Percentiles rank a stretch among this genome's conserved stretches.
Evolutionary conservation across 2,888 invertebrate genomes (phyloP).

Genomic region (Willowsia nigromaculata): DNA sequence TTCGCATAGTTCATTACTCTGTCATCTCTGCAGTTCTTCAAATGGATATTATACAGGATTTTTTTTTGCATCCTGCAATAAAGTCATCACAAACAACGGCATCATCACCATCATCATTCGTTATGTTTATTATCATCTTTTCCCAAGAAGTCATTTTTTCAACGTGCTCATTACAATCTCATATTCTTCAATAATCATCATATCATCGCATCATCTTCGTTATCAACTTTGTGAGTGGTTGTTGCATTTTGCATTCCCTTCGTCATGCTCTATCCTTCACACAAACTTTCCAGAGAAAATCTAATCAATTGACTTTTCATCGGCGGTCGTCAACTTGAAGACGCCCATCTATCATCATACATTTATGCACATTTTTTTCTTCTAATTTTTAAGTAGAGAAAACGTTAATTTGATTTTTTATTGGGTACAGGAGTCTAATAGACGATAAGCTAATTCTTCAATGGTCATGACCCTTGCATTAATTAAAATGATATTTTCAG

Average conservation of each 20-base stretch:
- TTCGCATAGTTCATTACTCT: constrained; percentile 59
- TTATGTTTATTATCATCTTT: not conserved
- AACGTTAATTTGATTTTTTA: not conserved
- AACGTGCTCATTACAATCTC: not conserved
- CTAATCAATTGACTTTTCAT: constrained; percentile 6
- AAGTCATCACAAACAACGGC: constrained; percentile 21
- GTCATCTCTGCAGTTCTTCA: constrained; percentile 21
- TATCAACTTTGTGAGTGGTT: not conserved
- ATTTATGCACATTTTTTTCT: not conserved
- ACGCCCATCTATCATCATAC: not conserved
- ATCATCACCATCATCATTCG: not conserved
- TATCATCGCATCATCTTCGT: not conserved
- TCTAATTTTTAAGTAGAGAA: not conserved
- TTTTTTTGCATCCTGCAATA: not conserved
- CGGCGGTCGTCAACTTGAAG: not conserved
- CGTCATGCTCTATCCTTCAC: not conserved
- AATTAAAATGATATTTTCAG: too few relatives aligned
- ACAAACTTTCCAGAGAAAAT: not conserved
- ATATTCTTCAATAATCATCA: constrained; percentile 4
- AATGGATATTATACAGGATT: too few relatives aligned
- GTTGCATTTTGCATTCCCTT: too few relatives aligned
- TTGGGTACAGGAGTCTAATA: too few relatives aligned
- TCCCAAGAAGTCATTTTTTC: constrained; percentile 22
- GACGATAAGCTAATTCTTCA: too few relatives aligned
- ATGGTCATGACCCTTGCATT: too few relatives aligned